Evolutionary conservation across 2,888 invertebrate genomes (phyloP), one percentile per base, ranked within the genome.

Genomic region (Drosophila falleni): DNA sequence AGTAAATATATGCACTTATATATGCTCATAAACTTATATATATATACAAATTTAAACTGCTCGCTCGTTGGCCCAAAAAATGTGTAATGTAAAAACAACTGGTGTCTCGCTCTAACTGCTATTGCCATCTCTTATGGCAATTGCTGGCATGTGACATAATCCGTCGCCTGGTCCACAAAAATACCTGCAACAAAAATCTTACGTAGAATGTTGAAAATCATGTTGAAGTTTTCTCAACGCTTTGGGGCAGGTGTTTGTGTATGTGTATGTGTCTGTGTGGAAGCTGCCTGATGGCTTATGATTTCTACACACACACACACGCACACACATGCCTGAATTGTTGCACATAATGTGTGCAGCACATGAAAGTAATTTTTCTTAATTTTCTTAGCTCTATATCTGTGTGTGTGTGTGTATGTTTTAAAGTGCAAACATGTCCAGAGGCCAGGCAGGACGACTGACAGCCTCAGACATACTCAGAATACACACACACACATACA

Each of bases 361-460:
- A 87, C 70, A 81, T 73, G 77, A 74, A 84, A 83, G 81, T 84
- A 83, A 84, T 84, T 84, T 83, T 84, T 84, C 84, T 83, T 84
- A 84, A 84, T 84, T 83, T 84, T 74, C 84, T 87, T 81, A 84
- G 81, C 70, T 46, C 46, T 39, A 33, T 19, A 13, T n/a, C n/a
- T 59, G 42, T 60, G 41, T 31, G 47, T 19, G 31, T 44, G 39
- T 63, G 65, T 55, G 49, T 71, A 63, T 51, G 47, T 31, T 68
- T 76, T 77, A 77, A 77, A 77, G 77, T 76, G 77, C 74, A 78
- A 78, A 74, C 78, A 78, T 78, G 63, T 55, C 67, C 60, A 19
- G 46, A 58, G 62, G 78, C 47, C 51, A 61, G 44, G 26, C 66
- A 58, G 46, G 16, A 42, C 26, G 51, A 42, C 56, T 65, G 51